phyloP scores from a whole-genome alignment of 2,113 vertebrate genomes.

The Sula dactylatra region DNA sequence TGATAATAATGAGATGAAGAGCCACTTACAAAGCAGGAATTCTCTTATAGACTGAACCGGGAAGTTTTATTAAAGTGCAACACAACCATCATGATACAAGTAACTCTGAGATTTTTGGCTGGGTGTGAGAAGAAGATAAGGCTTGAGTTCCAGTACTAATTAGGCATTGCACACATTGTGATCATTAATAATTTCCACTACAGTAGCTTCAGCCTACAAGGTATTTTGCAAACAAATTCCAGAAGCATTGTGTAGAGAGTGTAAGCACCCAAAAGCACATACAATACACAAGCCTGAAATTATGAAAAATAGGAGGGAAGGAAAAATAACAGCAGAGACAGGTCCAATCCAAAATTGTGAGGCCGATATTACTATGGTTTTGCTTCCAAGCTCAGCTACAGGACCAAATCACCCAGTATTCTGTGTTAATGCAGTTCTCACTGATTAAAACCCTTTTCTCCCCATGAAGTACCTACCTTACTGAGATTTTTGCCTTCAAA shows the following conservation, averaged over 20 bases:
- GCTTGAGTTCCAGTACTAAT: background rate
- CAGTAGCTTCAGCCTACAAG: background rate
- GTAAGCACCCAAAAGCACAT: background rate
- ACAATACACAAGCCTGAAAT: background rate
- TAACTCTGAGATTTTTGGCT: background rate
- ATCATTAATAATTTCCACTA: conserved; percentile 22
- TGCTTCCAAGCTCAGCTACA: background rate
- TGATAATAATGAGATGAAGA: background rate
- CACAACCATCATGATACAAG: background rate
- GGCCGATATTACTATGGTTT: background rate
- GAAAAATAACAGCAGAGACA: background rate
- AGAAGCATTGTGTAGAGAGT: background rate
- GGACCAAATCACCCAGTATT: background rate
- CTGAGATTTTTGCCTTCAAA: background rate
- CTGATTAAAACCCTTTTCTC: background rate
- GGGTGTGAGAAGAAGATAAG: background rate
- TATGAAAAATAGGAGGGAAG: background rate
- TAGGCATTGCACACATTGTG: background rate
- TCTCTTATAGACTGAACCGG: background rate
- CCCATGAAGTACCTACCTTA: background rate
- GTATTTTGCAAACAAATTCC: conserved; percentile 17
- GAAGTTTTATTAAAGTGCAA: background rate
- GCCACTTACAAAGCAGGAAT: background rate
- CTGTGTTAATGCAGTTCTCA: background rate
- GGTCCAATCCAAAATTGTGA: background rate